Percentiles rank a stretch among this genome's conserved stretches.
Evolutionary conservation across 2,888 invertebrate genomes (phyloP).

Genomic region (Drosophila quinaria): DNA sequence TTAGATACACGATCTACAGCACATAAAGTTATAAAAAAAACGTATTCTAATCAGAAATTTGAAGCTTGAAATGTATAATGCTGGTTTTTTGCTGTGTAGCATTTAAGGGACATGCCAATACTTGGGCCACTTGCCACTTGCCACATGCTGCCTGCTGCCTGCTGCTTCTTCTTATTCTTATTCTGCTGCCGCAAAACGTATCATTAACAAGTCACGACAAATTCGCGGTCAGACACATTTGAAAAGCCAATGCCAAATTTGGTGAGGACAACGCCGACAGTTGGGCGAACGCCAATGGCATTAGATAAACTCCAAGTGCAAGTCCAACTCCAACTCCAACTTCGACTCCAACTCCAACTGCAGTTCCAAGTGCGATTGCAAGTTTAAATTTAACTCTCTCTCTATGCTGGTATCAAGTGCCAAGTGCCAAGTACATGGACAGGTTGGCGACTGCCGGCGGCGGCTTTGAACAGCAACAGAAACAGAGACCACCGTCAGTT

Average conservation of each 20-base stretch:
- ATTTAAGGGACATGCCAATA: constrained; percentile 25
- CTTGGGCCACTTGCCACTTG: constrained; percentile 34
- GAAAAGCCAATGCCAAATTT: constrained; percentile 77
- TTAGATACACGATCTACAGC: no score
- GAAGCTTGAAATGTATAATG: neutral
- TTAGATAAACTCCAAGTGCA: constrained; percentile 74
- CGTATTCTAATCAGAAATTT: no score
- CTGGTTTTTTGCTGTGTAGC: neutral
- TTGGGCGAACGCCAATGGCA: constrained; percentile 54
- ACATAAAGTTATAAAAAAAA: no score
- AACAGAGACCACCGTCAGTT: constrained; percentile 58
- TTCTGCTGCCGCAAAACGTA: constrained; percentile 61
- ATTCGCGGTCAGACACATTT: constrained; percentile 80
- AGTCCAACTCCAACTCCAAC: constrained; percentile 20
- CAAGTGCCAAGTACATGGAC: constrained; percentile 68
- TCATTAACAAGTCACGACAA: constrained; percentile 85
- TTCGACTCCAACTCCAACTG: constrained; percentile 1
- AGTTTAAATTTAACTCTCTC: neutral
- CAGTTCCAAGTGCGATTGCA: constrained; percentile 10
- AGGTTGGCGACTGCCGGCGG: constrained; percentile 70
- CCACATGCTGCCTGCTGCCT: neutral
- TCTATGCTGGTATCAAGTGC: constrained; percentile 32
- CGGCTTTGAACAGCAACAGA: constrained; percentile 65
- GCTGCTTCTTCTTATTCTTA: neutral
- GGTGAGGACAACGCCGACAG: constrained; percentile 66